Evolutionary conservation across 2,888 invertebrate species (phyloP), one percentile per base, ranked within the genome.

Genomic region (Digitonthophagus gazella): DNA sequence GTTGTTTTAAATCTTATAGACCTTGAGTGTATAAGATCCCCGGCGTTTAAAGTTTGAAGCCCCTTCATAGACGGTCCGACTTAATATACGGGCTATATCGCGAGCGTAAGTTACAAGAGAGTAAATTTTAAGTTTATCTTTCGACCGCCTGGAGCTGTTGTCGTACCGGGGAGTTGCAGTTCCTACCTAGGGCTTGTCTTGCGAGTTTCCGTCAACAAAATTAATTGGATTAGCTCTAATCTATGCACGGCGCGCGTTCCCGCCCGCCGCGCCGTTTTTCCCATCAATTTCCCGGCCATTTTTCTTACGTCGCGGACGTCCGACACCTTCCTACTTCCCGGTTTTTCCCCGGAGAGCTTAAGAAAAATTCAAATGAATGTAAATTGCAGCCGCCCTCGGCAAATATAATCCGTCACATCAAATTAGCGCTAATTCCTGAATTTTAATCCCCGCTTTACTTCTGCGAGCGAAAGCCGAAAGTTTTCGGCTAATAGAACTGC

Each of bases 151-250:
- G 28, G 28, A 44, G 28, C 28, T 44, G 28, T 44, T 44, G 28
- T 44, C 28, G 28, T 44, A 44, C 28, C 11, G 28, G 28, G 11
- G 28, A 44, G 28, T 44, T n/a, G 14, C 20, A 63, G 19, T 16
- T 55, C 55, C 65, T 70, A 73, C 73, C 72, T 72, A 69, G 70
- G 71, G 72, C 28, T 44, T 72, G 68, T 70, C 61, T 61, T 61
- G 61, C 69, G 70, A 67, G 68, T 72, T 71, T 73, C 67, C 71
- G 74, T 74, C 73, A 73, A 73, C 74, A 72, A 71, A 73, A 74
- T 74, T 74, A 74, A 74, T 74, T 74, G 72, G 74, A 74, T 74
- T 73, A 74, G 69, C 69, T 71, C 71, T 74, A 73, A 74, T 74
- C 71, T 71, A 70, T 68, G 70, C 61, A 63, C 28, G 28, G 28